Evolutionary conservation across 2,888 invertebrate genomes (phyloP), one percentile per base, ranked within the genome.

Genomic region (Caradrina clavipalpis): DNA sequence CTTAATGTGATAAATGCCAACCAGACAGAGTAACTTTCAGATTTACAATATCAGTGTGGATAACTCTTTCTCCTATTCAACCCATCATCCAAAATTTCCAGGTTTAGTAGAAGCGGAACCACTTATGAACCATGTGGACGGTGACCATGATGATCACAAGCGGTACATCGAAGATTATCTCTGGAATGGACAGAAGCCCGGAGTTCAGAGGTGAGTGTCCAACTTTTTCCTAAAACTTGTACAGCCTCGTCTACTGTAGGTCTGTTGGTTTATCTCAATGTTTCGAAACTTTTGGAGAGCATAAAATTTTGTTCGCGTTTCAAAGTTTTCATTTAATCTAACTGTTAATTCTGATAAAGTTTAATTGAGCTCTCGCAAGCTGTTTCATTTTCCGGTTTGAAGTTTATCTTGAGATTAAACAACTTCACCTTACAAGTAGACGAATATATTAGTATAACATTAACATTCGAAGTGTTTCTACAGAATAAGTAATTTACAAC

Each of bases 31-130:
- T 26, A 26, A 26, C 2, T 3, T 26, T 26, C 26, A 4, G 26
- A 26, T 3, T 26, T 35, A 35, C 8, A 35, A 35, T 35, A 35
- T 35, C 1, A 8, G 8, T 8, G 35, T 35, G 35, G 35, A 35
- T 35, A 35, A 8, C 35, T 7, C 35, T 35, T 35, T 35, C 35
- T 1, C 35, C 8, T 35, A 51, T 2, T 77, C 8, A 77, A 45
- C 2, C 1, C 10, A 13, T 1, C 15, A 55, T 56, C 65, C 26
- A 47, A 59, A 53, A 47, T n/a, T 95, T 95, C 83, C 95, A 96
- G 96, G 96, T 88, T 97, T 96, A 80, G 96, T 97, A 85, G 98
- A 98, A 95, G 96, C 98, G 87, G 98, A 98, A 92, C 98, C 98
- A 19, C 96, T 98, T 83, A 97, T 98, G 93, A 97, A 97, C 91